Base-by-base conservation (phyloP, 2,888 invertebrate genomes). In the Tipula confusa region DNA sequence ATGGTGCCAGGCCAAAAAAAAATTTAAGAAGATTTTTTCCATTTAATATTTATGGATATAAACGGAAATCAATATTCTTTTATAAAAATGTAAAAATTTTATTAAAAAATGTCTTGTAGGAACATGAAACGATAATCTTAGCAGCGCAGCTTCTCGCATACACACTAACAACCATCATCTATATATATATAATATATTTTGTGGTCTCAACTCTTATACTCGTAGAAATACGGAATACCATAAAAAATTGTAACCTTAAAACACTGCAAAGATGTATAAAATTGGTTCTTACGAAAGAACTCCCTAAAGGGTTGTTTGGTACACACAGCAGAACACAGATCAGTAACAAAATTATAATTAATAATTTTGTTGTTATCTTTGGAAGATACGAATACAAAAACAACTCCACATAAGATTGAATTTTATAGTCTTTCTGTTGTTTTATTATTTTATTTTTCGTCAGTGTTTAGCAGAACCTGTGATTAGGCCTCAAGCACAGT, bases 401-500 rank as follows among this genome's bases (percentile, higher is more conserved):
- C 64, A 18, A 64, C 24, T n/a, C n/a, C n/a, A n/a, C 64, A 64
- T 64, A 64, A 64, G 64, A 64, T 64, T 64, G 64, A 64, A 64
- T 64, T 64, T 64, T 64, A 64, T 64, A 64, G 64, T 64, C 9
- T 11, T 48, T 64, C 15, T 43, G 43, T 43, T 43, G n/a, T 43
- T 43, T 43, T 43, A 43, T 64, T 33, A 33, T 33, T 33, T 33
- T 33, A 33, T 48, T 48, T 29, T 80, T 80, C 80, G 80, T 80
- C 80, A 80, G 80, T 80, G 80, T 84, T 84, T 84, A 84, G 84
- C 84, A 84, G 24, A 85, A 84, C 84, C 82, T 84, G 83, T 84
- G 83, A 83, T 85, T 85, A 84, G 84, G 85, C 83, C 84, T 64
- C 80, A 48, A 83, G 84, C 83, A 84, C 83, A 83, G 84, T 83